Evolutionary conservation across 2,888 invertebrate species (phyloP), one percentile per base, ranked within the genome.

Genomic region (Heliconius hortense): DNA sequence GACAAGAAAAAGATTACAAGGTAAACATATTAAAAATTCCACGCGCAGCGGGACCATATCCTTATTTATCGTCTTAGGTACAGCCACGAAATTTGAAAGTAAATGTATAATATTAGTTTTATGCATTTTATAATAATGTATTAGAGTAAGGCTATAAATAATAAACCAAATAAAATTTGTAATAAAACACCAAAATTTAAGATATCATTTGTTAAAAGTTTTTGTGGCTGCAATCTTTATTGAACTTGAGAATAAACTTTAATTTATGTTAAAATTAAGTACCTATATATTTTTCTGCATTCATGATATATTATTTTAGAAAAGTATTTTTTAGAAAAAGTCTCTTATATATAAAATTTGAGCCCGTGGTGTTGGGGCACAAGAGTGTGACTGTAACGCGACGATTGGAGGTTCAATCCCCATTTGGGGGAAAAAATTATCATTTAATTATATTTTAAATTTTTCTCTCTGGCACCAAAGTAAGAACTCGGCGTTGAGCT

Each of bases 1-100:
- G 68, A 53, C 13, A 31, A 31, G 68, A 53, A 69, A 68, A 56
- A 69, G 68, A 69, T 68, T 69, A 53, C 53, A 69, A 69, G 68
- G 68, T 69, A 69, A 53, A 69, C 53, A 69, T 69, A 69, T 69
- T 69, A 69, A 69, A 56, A 69, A 69, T 69, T 69, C 68, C 68
- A 69, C 7, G 53, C 68, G 53, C 48, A 31, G 68, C 68, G 53
- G 68, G 53, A 69, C 56, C 31, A 31, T n/a, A 53, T 28, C n/a
- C 53, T 69, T 69, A 69, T 69, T 69, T 69, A 69, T 69, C 53
- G 31, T 53, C 53, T 69, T 69, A 53, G 68, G 53, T 31, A 53
- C 28, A 69, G 7, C 68, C 68, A 31, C 68, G 31, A 69, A 53
- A 53, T 69, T 56, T 69, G 53, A 31, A 69, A 69, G 68, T 31